Evolutionary conservation across 2,888 invertebrate genomes (phyloP).

Genomic region (Diploptera punctata): DNA sequence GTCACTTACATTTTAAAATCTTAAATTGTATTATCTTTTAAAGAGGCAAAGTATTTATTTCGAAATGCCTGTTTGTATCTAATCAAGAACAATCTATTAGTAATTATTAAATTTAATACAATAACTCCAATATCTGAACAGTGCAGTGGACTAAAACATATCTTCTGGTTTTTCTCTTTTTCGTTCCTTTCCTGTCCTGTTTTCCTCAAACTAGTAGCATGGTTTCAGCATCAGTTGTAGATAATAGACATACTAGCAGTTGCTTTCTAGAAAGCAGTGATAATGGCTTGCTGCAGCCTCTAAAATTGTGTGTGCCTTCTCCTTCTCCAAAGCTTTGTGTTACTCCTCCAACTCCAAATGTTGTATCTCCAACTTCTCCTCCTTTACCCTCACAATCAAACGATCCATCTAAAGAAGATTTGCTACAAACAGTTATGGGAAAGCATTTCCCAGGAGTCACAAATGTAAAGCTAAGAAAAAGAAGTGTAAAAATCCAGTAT

Average conservation of each 20-base stretch:
- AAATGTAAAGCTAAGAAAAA: conserved; percentile 30
- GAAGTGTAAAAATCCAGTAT: conserved; percentile 26
- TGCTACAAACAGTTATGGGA: conserved; percentile 31
- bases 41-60: too few species aligned
- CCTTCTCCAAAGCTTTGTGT: conserved; percentile 39
- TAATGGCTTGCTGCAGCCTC: conserved; percentile 20
- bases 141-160: conserved; percentile 37
- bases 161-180: conserved; percentile 39
- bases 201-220: conserved; percentile 32
- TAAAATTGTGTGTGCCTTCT: conserved; percentile 31
- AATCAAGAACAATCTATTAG: conserved; percentile 4
- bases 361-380: conserved; percentile 22
- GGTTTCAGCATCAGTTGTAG: conserved; percentile 31
- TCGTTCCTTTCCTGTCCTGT: conserved; percentile 21
- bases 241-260: conserved; percentile 27
- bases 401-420: background rate
- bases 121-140: background rate
- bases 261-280: conserved; percentile 22
- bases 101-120: too few species aligned
- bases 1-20: too few species aligned
- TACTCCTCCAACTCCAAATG: conserved; percentile 36
- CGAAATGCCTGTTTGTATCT: too few species aligned
- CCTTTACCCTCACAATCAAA: background rate
- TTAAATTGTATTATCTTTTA: too few species aligned
- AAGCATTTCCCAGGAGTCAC: conserved; percentile 32